Base-by-base conservation (phyloP, 2,888 invertebrate species). In the Aphidoletes aphidimyza region DNA sequence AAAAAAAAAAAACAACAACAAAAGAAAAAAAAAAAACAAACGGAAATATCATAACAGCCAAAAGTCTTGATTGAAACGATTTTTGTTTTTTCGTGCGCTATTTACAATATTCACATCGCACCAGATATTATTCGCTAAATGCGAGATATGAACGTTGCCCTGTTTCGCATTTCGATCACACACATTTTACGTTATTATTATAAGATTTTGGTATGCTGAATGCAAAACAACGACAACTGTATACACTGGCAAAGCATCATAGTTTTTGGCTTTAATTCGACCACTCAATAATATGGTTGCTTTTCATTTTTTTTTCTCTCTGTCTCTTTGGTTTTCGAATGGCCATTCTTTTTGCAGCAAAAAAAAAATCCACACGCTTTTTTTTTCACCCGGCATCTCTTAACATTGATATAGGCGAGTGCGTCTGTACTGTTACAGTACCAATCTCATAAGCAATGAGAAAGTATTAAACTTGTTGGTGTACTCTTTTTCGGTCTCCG, bases 381-480 rank as follows among this genome's bases (percentile, higher is more conserved):
- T 26, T 26, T 54, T 54, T 19, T 54, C 54, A 5, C 3, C 54
- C 22, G n/a, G 26, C 26, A 11, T 14, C 6, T 42, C 69, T 30
- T 30, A 69, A 30, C 69, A 69, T 30, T 69, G 11, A 30, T 69
- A 30, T 54, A 26, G 30, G 14, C 69, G 34, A 69, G 14, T 69
- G 14, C 69, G 30, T 2, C 34, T 30, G 69, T 30, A 69, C 34
- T 30, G 69, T 69, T 30, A 30, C 34, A 30, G 30, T 30, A 30
- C 34, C n/a, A n/a, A 69, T 69, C 54, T 54, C 22, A 26, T 26
- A 11, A 54, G 69, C 69, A 69, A 69, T 30, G 69, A 69, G 69
- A 69, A 69, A 69, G 69, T 69, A 30, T 69, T n/a, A 69, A 69
- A 69, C 69, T 69, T 69, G 69, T 69, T 30, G 69, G 69, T 19